Evolutionary conservation across 2,113 vertebrate genomes (phyloP), one percentile per base, ranked within the genome.

Genomic region (Carassius gibelio): DNA sequence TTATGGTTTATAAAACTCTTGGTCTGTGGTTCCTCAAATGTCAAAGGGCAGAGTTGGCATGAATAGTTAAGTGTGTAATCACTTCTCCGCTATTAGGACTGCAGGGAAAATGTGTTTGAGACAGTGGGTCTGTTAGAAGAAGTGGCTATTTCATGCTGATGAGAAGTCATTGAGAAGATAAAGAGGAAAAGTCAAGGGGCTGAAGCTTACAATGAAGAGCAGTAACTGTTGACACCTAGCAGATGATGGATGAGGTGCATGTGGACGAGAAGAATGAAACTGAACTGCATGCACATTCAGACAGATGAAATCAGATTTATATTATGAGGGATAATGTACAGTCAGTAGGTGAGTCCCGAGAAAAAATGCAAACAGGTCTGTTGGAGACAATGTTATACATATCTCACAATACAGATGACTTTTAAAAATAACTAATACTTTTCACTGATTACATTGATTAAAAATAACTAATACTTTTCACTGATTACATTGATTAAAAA

Each of bases 131-230:
- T 15, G 45, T 52, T 76, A 34, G 6, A 52, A 75, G 7, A 75
- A 75, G 74, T 52, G 23, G 45, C 48, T 17, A 75, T 52, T 75
- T 75, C 45, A 75, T 75, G 74, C 74, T 75, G 23, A 23, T 75
- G 74, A 74, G 38, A 74, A 23, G 36, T 45, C 71, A 74, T 48
- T 74, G 71, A 75, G 74, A 52, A 15, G 48, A 75, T 5, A 75
- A 23, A 52, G 74, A 23, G 23, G 30, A 48, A 11, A 26, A 36
- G 8, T 42, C 6, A 6, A 72, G 38, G 38, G 38, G 38, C 38
- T 45, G 71, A 74, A 48, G 10, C 8, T 74, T 21, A 21, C 38
- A 45, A 23, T 6, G 38, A 75, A n/a, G 42, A 15, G 21, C 42
- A 14, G 50, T 52, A 52, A 52, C 50, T 50, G 71, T 75, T 75